A percentile compares a stretch with the other conserved stretches of the same genome.
phyloP scores from a whole-genome alignment of 2,113 vertebrate species.

The Anarhynchus alexandrinus region DNA sequence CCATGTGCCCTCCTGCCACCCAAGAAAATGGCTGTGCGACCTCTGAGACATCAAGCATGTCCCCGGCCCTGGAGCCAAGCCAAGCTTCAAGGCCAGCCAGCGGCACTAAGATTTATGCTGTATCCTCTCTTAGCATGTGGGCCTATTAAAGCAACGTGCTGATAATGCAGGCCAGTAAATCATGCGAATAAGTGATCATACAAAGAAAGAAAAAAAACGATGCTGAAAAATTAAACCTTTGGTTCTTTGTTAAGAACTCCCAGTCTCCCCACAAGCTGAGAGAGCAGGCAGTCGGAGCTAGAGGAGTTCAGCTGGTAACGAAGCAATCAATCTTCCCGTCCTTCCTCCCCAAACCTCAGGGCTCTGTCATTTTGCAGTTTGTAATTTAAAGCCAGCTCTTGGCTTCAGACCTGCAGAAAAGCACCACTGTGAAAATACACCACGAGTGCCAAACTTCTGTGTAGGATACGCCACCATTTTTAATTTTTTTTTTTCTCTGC shows the following conservation, averaged over 20 bases:
- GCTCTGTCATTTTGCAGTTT: not conserved
- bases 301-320: not conserved
- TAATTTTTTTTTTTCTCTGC: not conserved
- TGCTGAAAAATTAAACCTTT: not conserved
- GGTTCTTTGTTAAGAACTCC: not conserved
- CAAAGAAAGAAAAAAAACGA: not conserved
- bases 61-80: not conserved
- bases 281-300: not conserved
- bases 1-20: not conserved
- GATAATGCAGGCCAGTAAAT: not conserved
- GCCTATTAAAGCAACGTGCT: not conserved
- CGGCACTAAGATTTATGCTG: not conserved
- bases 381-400: not conserved
- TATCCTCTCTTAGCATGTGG: not conserved
- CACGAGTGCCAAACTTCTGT: not conserved
- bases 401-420: not conserved
- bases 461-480: not conserved
- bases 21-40: not conserved
- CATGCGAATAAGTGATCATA: not conserved
- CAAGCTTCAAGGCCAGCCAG: not conserved
- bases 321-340: not conserved
- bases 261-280: not conserved
- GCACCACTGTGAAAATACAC: not conserved
- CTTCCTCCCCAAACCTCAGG: not conserved
- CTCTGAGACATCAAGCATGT: not conserved